Conservation (phyloP, 2,888 invertebrate genomes). For the Macropis europaea region DNA sequence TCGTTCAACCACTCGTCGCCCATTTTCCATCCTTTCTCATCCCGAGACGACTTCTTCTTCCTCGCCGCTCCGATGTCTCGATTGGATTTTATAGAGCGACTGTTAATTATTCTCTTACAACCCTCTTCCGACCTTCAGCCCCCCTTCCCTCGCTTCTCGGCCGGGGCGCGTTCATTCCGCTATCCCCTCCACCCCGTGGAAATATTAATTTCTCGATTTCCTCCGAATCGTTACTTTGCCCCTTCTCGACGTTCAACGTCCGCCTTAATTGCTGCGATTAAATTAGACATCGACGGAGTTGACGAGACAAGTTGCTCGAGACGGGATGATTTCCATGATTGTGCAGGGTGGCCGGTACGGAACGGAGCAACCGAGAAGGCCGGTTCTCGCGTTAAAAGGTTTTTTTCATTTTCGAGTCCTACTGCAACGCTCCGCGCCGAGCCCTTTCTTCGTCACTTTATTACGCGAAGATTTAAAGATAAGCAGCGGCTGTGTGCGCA, state of each 20-base stretch:
- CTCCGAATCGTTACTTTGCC: slow-evolving; percentile 49
- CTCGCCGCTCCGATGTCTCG: slow-evolving; percentile 35
- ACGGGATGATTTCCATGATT: too few relatives aligned
- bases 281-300: slow-evolving; percentile 62
- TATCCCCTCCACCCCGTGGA: slow-evolving; percentile 32
- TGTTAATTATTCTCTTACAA: slow-evolving; percentile 60
- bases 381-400: background rate
- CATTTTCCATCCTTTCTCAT: slow-evolving; percentile 15
- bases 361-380: too few relatives aligned
- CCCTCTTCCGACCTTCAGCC: slow-evolving; percentile 28
- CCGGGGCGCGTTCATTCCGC: slow-evolving; percentile 20
- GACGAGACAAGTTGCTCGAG: too few relatives aligned
- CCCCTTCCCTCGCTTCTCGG: background rate
- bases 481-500: background rate
- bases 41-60: background rate
- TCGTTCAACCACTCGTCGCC: slow-evolving; percentile 42
- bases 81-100: slow-evolving; percentile 60
- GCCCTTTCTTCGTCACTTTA: background rate
- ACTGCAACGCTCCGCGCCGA: background rate
- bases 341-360: too few relatives aligned
- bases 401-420: background rate
- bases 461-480: slow-evolving; percentile 12
- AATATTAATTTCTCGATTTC: slow-evolving; percentile 64
- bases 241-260: slow-evolving; percentile 28
- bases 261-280: slow-evolving; percentile 62